Conservation (phyloP, 2,113 vertebrate species). For the Pelvicachromis taeniatus region DNA sequence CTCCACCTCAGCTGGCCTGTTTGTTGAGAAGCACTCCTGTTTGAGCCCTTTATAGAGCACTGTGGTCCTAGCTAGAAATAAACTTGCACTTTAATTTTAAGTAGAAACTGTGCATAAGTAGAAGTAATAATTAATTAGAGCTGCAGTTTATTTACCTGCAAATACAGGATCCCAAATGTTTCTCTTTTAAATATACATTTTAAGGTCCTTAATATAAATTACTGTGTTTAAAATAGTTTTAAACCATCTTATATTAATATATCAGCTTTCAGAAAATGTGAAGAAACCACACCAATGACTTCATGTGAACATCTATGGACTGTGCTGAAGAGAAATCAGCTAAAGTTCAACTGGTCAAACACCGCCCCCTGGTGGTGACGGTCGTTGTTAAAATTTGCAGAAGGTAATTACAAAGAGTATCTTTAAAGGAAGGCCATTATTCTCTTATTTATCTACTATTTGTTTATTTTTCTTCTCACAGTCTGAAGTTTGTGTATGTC, state of each 20-base stretch:
- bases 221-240: neutral
- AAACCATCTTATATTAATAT: neutral
- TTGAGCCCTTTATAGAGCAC: accelerated
- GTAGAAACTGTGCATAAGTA: neutral
- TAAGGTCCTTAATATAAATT: neutral
- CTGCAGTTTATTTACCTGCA: neutral
- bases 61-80: accelerated
- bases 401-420: neutral
- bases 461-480: too few species aligned
- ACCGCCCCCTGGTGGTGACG: neutral
- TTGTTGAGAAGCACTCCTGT: neutral
- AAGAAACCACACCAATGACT: neutral
- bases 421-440: accelerated
- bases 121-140: neutral
- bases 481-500: too few species aligned
- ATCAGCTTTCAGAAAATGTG: neutral
- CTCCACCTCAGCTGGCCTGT: neutral
- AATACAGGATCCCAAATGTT: too few species aligned
- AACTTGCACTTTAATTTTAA: neutral
- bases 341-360: neutral
- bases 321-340: neutral
- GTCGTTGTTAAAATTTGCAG: accelerated
- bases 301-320: neutral
- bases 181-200: neutral
- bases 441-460: neutral